Evolutionary conservation across 2,888 invertebrate genomes (phyloP).

Genomic region (Drosophila atroscutellata): DNA sequence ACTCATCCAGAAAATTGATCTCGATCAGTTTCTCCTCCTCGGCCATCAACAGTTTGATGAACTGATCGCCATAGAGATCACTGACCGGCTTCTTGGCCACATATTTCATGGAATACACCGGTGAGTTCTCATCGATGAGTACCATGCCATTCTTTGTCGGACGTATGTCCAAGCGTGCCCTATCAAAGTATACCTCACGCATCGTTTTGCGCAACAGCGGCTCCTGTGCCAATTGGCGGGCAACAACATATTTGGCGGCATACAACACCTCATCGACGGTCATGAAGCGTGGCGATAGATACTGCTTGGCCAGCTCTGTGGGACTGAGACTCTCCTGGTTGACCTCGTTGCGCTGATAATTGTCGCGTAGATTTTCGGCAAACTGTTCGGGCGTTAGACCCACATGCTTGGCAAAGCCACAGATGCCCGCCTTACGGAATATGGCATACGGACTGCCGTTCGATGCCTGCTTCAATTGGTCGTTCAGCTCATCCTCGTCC

Average conservation of each 20-base stretch:
- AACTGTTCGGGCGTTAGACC: slow-evolving; percentile 97
- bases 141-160: slow-evolving; percentile 97
- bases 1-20: slow-evolving; percentile 90
- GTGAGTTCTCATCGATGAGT: slow-evolving; percentile 97
- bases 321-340: slow-evolving; percentile 96
- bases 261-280: slow-evolving; percentile 93
- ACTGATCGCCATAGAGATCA: slow-evolving; percentile 95
- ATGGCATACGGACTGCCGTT: slow-evolving; percentile 95
- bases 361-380: slow-evolving; percentile 97
- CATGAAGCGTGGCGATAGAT: slow-evolving; percentile 88
- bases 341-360: slow-evolving; percentile 97
- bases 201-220: slow-evolving; percentile 94
- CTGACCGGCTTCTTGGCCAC: slow-evolving; percentile 96
- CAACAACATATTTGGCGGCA: slow-evolving; percentile 97
- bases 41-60: slow-evolving; percentile 92
- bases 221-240: slow-evolving; percentile 96
- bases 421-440: slow-evolving; percentile 93
- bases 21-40: slow-evolving; percentile 92
- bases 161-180: slow-evolving; percentile 91
- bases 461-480: slow-evolving; percentile 92
- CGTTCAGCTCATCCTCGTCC: slow-evolving; percentile 89
- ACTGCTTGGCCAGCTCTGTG: slow-evolving; percentile 92
- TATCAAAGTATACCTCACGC: slow-evolving; percentile 94
- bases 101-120: slow-evolving; percentile 94
- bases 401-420: slow-evolving; percentile 94